These are phyloP conservation scores for Fabriciana adippe DNA, from an alignment of 2,888 invertebrate genomes.

Conservation along the genomic window DNA sequence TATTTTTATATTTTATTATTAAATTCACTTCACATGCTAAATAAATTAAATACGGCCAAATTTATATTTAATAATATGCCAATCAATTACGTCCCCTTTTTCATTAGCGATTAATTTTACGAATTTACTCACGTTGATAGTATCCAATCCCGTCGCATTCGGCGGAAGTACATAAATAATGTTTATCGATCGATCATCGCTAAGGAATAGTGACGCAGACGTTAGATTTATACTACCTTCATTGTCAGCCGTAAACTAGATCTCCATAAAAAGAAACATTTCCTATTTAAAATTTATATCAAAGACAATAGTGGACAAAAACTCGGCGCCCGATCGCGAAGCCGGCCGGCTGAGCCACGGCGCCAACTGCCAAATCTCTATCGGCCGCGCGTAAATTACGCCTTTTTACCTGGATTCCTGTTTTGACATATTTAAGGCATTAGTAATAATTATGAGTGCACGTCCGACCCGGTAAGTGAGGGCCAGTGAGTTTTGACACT, in stretches of 20 bases:
- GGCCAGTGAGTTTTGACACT: constrained; percentile 79
- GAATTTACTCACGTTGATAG: constrained; percentile 57
- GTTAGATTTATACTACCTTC: constrained; percentile 80
- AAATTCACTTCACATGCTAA: too few relatives aligned
- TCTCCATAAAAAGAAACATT: constrained; percentile 82
- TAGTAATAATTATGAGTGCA: constrained; percentile 83
- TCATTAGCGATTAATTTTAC: constrained; percentile 49
- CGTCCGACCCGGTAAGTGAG: constrained; percentile 66
- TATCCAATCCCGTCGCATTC: constrained; percentile 39
- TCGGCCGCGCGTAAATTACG: constrained; percentile 81
- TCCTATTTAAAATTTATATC: constrained; percentile 82
- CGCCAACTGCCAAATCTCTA: constrained; percentile 83
- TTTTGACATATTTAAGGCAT: constrained; percentile 83
- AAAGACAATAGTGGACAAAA: constrained; percentile 82
- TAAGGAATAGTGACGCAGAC: constrained; percentile 68
- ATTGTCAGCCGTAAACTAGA: constrained; percentile 82
- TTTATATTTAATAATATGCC: constrained; percentile 3
- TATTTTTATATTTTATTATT: too few relatives aligned
- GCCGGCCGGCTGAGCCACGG: constrained; percentile 64
- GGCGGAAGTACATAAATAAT: constrained; percentile 81
- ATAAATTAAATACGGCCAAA: neutral
- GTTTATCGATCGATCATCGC: constrained; percentile 82
- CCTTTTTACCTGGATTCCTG: constrained; percentile 83
- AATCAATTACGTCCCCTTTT: constrained; percentile 17
- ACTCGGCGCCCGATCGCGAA: constrained; percentile 77